Evolutionary conservation across 2,888 invertebrate genomes (phyloP).

Genomic region (Mimachlamys varia): DNA sequence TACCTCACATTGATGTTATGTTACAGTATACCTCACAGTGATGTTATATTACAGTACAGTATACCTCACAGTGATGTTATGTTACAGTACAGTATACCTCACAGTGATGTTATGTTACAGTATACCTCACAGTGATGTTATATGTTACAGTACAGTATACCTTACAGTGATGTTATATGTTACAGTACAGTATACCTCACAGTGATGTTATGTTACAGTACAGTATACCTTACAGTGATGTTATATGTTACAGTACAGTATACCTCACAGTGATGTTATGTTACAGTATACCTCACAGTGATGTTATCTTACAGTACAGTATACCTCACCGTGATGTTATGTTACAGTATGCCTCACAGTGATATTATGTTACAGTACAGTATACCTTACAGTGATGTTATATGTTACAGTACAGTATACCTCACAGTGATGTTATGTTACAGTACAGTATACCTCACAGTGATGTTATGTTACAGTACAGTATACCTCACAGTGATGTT

Average conservation of each 20-base stretch:
- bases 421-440: not conserved
- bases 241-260: too few species aligned
- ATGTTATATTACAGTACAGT: too few species aligned
- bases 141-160: not conserved
- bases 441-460: not conserved
- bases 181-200: too few species aligned
- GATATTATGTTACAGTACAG: not conserved
- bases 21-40: slow-evolving; percentile 10
- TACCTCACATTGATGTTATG: not conserved
- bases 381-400: not conserved
- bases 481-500: not conserved
- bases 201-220: not conserved
- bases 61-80: not conserved
- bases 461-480: too few species aligned
- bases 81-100: not conserved
- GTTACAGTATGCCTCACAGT: too few species aligned
- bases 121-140: not conserved
- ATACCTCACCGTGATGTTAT: not conserved
- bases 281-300: slow-evolving; percentile 2
- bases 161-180: too few species aligned
- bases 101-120: too few species aligned
- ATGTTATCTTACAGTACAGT: not conserved
- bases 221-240: not conserved
- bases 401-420: too few species aligned
- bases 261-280: not conserved